Percentiles rank a stretch among this genome's conserved stretches.
phyloP scores from a whole-genome alignment of 2,888 invertebrate species.

The Nomada fabriciana region DNA sequence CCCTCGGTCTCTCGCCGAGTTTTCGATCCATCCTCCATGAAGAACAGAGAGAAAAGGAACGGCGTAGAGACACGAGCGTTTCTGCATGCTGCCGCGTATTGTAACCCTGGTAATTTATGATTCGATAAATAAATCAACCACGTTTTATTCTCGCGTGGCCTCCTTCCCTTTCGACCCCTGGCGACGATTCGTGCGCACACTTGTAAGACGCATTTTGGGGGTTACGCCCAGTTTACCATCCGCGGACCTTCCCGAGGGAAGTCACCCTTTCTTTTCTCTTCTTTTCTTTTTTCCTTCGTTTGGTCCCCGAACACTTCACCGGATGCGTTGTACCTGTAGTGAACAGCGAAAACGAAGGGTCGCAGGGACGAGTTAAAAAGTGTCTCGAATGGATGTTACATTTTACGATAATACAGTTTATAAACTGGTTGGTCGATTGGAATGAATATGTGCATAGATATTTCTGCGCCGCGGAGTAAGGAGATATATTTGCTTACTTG shows the following conservation, averaged over 20 bases:
- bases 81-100: conserved; percentile 74
- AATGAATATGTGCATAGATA: too few species aligned
- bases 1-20: conserved; percentile 68
- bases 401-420: too few species aligned
- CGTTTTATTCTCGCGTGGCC: conserved; percentile 48
- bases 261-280: conserved; percentile 30
- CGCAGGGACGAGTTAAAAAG: too few species aligned
- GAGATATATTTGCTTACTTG: too few species aligned
- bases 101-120: conserved; percentile 81
- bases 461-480: too few species aligned
- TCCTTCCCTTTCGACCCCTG: conserved; percentile 2
- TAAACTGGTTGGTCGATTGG: too few species aligned
- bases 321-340: conserved; percentile 33
- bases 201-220: conserved; percentile 76
- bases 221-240: conserved; percentile 72
- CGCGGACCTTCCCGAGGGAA: conserved; percentile 50
- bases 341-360: not conserved
- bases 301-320: conserved; percentile 42
- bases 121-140: conserved; percentile 82
- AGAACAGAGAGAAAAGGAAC: conserved; percentile 46
- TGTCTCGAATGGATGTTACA: too few species aligned
- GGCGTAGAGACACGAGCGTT: conserved; percentile 36
- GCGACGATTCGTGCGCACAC: conserved; percentile 64
- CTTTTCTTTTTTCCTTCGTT: conserved; percentile 14
- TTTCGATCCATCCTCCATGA: conserved; percentile 53